Base-by-base conservation (phyloP, 2,113 vertebrate species). In the Salvelinus namaycush region DNA sequence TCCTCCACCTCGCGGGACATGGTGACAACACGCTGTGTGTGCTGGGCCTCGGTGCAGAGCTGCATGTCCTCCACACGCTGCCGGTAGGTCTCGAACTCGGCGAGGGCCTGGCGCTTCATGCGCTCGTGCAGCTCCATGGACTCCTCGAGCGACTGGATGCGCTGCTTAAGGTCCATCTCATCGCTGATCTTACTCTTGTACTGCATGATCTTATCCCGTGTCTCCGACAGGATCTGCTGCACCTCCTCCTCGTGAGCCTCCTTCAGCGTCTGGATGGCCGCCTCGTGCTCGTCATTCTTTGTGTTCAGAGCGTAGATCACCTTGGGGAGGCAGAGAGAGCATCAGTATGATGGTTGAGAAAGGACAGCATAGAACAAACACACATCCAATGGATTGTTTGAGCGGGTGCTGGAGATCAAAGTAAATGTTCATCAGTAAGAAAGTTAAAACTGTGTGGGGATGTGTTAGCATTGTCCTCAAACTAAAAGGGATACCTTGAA, bases 231-330 rank as follows among this genome's bases (percentile, higher is more conserved):
- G 84, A 99, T 98, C 92, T 99, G 97, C 76, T 99, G 98, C 85
- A 99, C 96, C 93, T 99, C 98, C 90, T 99, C 97, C 87, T 99
- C 97, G 0, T 99, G 97, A 20, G 96, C 96, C 90, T 99, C 98
- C 90, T 96, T 98, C 88, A 99, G 95, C 20, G 97, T 96, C 87
- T 97, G 94, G 82, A 99, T 95, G 82, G 96, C 96, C 75, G 96
- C 96, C 91, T 99, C 97, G 5, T 99, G 98, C 72, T 99, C 97
- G 70, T 99, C 98, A 68, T 98, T 99, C 89, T 97, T 99, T 20
- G 98, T 99, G 90, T 99, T 99, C 84, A 99, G 94, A 62, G 98
- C 97, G 87, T 99, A 99, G 91, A 99, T 98, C 77, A 99, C 98
- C 98, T 99, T 90, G n/a, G 54, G 39, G 13, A 39, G 3, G 5